Percentiles rank a stretch among this genome's conserved stretches.
phyloP scores from a whole-genome alignment of 2,888 invertebrate genomes.

The Danaus chrysippus region DNA sequence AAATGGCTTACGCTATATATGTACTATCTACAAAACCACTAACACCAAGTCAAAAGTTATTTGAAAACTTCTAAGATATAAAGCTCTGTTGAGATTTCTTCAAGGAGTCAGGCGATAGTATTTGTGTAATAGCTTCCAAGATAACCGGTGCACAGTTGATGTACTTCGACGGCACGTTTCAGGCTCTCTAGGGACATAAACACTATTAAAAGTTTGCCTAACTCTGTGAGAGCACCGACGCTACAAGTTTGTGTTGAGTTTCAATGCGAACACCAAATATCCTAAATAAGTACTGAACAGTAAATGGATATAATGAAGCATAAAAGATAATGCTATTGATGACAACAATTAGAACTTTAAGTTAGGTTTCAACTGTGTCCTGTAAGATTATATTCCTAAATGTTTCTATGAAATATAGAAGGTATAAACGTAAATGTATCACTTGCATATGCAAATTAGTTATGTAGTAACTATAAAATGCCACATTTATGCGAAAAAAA shows the following conservation, averaged over 20 bases:
- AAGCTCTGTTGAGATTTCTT: constrained; percentile 23
- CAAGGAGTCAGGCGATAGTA: constrained; percentile 20
- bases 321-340: not conserved
- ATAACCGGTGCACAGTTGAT: constrained; percentile 34
- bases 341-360: no score
- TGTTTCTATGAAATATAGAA: no score
- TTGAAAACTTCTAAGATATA: constrained; percentile 19
- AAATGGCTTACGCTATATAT: not conserved
- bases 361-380: no score
- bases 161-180: constrained; percentile 34
- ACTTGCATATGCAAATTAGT: no score
- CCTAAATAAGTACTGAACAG: constrained; percentile 16
- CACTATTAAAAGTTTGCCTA: constrained; percentile 72
- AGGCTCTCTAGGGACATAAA: constrained; percentile 43
- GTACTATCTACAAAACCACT: not conserved
- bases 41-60: constrained; percentile 17
- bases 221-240: constrained; percentile 55
- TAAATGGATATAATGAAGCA: constrained; percentile 3
- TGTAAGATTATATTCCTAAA: no score
- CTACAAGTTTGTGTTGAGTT: constrained; percentile 57
- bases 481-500: no score
- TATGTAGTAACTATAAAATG: no score
- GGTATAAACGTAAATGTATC: no score
- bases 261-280: constrained; percentile 24
- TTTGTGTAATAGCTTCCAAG: constrained; percentile 32